Evolutionary conservation across 2,113 vertebrate genomes (phyloP), one percentile per base, ranked within the genome.

Genomic region (Sapayoa aenigma): DNA sequence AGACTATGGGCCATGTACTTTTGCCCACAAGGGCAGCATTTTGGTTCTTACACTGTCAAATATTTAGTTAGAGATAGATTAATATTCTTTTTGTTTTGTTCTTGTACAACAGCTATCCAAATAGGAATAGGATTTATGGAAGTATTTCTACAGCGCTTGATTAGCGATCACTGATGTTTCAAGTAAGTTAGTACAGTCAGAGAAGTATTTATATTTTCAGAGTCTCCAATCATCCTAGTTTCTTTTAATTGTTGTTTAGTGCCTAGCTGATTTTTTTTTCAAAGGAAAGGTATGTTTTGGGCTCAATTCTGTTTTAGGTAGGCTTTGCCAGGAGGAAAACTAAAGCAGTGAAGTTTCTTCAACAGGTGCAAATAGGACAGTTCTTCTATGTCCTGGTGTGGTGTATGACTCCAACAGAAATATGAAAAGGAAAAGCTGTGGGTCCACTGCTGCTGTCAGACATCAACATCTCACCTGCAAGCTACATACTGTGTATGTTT

Each of bases 381-480:
- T 42, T 46, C 47, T 59, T 3, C 9, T 50, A 49, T 16, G 11
- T n/a, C 16, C 39, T 60, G 6, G 4, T 47, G 11, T 49, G 33
- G 9, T 3, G 4, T 0, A 0, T 47, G 28, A 31, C 20, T 58
- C 81, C 39, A 69, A 12, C 25, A 63, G 33, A 24, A 66, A 12
- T 8, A 30, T 12, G 30, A 42, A 78, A 87, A 63, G 2, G 5
- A 72, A 27, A 39, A 60, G 12, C 2, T 63, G 14, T 52, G 18
- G 44, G 46, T 7, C 2, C 12, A n/a, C 14, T 68, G 35, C 50
- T 79, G 8, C 33, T 66, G 16, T 47, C 4, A 4, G 28, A 24
- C 4, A 2, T 25, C 27, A 52, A 2, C 11, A n/a, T 35, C 23
- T 72, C 44, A 59, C 9, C 24, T 74, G 49, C 0, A 1, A 37